These are phyloP conservation scores for Caenorhabditis sp. DNA, from an alignment of 2,888 invertebrate genomes.

Conservation along the genomic window DNA sequence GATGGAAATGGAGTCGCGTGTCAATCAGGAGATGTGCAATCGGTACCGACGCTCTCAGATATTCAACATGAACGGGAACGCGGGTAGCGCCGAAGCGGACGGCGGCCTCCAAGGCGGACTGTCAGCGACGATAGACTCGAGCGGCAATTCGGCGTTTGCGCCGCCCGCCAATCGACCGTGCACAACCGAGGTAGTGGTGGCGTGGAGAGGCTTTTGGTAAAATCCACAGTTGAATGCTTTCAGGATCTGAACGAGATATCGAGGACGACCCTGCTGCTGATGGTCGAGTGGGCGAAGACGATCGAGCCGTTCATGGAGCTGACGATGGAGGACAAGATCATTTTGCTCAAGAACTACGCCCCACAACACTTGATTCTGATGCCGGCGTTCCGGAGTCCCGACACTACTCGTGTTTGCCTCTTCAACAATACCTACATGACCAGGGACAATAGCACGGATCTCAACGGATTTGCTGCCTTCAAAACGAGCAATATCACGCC, in stretches of 20 bases:
- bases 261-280: conserved; percentile 75
- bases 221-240: no score
- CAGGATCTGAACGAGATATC: conserved; percentile 77
- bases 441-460: conserved; percentile 64
- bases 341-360: conserved; percentile 78
- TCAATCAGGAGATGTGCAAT: conserved; percentile 70
- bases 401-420: conserved; percentile 72
- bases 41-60: conserved; percentile 66
- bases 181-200: conserved; percentile 68
- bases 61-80: conserved; percentile 25
- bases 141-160: conserved; percentile 61
- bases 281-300: conserved; percentile 79
- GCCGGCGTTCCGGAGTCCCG: conserved; percentile 77
- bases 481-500: conserved; percentile 77
- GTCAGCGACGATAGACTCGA: no score
- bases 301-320: conserved; percentile 76
- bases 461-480: conserved; percentile 78
- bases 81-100: neutral
- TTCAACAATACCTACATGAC: conserved; percentile 78
- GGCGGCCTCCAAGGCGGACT: neutral
- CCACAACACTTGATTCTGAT: conserved; percentile 78
- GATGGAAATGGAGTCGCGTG: conserved; percentile 76
- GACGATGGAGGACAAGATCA: conserved; percentile 76
- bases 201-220: no score
- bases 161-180: conserved; percentile 66